A percentile compares a stretch with the other conserved stretches of the same genome.
Conservation (phyloP, 2,113 vertebrate species). For the Hypocryptadius cinnamomeus region DNA sequence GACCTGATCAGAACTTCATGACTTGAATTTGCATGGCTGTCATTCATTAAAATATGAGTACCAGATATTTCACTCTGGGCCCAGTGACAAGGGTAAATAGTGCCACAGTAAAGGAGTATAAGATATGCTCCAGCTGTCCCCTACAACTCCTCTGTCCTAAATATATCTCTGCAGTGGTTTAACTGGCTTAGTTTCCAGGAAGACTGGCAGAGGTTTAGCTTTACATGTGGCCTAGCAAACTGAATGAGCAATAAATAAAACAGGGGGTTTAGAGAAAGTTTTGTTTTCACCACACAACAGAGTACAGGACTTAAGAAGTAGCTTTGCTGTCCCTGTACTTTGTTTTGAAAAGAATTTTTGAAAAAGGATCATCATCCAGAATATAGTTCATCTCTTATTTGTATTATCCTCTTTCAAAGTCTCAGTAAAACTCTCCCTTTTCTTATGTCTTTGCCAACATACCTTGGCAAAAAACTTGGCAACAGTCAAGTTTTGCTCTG, state of each 20-base stretch:
- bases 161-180: constrained; percentile 28
- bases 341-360: background rate
- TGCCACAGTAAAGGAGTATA: background rate
- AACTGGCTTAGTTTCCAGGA: constrained; percentile 36
- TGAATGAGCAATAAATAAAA: constrained; percentile 2
- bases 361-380: background rate
- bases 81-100: background rate
- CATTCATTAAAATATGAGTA: background rate
- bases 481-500: background rate
- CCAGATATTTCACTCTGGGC: background rate
- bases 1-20: background rate
- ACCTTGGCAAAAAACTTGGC: background rate
- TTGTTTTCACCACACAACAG: background rate
- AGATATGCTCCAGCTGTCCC: constrained; percentile 26
- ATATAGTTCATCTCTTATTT: background rate
- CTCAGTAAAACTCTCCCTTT: background rate
- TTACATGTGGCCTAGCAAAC: background rate
- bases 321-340: background rate
- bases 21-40: background rate
- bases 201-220: constrained; percentile 4
- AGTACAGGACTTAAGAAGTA: background rate
- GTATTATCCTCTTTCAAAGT: background rate
- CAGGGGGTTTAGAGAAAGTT: background rate
- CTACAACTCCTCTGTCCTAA: background rate
- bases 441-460: background rate